These are phyloP conservation scores for Rhynchotus rufescens DNA, from an alignment of 2,797 vertebrate genomes.

Conservation along the genomic window DNA sequence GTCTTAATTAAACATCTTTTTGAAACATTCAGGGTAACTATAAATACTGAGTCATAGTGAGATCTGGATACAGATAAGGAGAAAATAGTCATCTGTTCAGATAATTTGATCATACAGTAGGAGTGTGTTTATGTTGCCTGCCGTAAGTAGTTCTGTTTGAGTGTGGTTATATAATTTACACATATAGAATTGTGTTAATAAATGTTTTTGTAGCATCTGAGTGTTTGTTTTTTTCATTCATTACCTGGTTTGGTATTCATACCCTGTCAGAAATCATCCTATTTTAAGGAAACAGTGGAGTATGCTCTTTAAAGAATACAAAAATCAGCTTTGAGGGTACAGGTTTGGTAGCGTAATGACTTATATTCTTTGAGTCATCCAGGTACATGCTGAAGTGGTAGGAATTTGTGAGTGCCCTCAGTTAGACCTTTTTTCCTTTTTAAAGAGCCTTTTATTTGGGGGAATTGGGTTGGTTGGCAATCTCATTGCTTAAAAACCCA, in stretches of 20 bases:
- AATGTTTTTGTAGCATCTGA: background rate
- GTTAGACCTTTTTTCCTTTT: background rate
- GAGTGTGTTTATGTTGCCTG: background rate
- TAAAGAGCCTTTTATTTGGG: background rate
- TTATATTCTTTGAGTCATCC: background rate
- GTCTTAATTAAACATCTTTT: background rate
- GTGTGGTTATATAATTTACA: accelerated
- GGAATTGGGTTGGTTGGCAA: background rate
- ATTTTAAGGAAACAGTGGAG: background rate
- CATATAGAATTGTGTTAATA: background rate
- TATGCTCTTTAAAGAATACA: background rate
- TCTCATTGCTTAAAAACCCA: background rate
- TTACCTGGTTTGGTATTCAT: background rate
- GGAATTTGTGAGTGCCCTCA: background rate
- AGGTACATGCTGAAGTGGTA: background rate
- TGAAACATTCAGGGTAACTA: background rate
- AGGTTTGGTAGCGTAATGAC: background rate
- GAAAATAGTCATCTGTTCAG: background rate
- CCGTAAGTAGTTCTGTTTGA: background rate
- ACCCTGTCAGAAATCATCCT: background rate
- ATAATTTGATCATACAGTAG: background rate
- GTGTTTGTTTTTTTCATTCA: background rate
- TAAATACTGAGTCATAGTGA: background rate
- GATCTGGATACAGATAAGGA: background rate
- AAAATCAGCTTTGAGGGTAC: background rate